Base-by-base conservation (phyloP, 2,113 vertebrate species). In the Alligator mississippiensis region DNA sequence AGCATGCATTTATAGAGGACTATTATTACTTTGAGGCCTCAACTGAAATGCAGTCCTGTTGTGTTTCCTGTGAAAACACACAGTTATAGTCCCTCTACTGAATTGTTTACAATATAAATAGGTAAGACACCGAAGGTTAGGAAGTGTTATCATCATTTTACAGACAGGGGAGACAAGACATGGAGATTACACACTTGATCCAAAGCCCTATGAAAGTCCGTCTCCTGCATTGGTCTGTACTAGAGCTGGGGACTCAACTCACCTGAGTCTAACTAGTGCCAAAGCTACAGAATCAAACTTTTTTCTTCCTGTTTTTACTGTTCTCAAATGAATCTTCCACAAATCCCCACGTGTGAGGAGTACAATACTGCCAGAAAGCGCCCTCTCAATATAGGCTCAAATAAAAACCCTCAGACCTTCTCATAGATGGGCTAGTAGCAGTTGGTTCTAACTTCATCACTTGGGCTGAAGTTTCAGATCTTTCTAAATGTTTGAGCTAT, bases 1-100 rank as follows among this genome's bases (percentile, higher is more conserved):
- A 63, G n/a, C 0, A 13, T 78, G 63, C 58, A 3, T 89, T 92
- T 87, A 13, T 77, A 72, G 17, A 0, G 0, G 0, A 0, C 3
- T 66, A 62, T 3, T 87, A 28, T 84, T 89, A 59, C 27, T 63
- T 57, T 77, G 58, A 12, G 38, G 24, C 55, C 60, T 12, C 38
- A 24, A 4, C 25, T 25, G 66, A 2, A 2, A 3, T 75, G 47
- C 62, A 76, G 27, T 54, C 28, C 12, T 0, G 0, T 82, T 83
- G 15, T 80, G 64, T 68, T 77, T n/a, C 30, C 34, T 58, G 24
- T 24, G 24, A n/a, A 60, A 92, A 16, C 55, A 80, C 10, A 72
- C 68, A 84, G 47, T 28, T 75, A 13, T 60, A 80, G 4, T 38
- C 72, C 55, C 11, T 85, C 30, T 76, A 25, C 60, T 80, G 22